Evolutionary conservation across 2,797 vertebrate genomes (phyloP).

Genomic region (Phoxinus dragarum): DNA sequence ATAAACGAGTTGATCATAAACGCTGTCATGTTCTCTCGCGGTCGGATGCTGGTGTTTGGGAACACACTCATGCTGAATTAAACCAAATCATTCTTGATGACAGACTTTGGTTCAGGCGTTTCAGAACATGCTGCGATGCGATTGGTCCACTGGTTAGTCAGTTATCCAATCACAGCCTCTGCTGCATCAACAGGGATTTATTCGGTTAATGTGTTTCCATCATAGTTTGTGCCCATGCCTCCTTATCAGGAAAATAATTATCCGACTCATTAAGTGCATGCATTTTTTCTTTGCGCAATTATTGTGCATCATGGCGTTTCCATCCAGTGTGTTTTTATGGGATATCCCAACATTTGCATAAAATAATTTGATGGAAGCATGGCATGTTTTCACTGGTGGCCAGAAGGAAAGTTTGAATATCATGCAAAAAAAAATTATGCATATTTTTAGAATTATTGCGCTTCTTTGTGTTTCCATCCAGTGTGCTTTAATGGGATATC

Average conservation of each 20-base stretch:
- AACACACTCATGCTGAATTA: neutral
- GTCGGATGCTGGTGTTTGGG: neutral
- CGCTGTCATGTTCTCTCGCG: neutral
- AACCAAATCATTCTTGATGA: too few relatives aligned
- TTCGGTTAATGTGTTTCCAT: neutral
- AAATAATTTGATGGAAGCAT: too few relatives aligned
- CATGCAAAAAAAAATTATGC: neutral
- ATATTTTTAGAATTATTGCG: too few relatives aligned
- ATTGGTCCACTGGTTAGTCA: neutral
- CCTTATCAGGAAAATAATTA: neutral
- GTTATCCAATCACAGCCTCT: neutral
- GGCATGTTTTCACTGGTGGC: neutral
- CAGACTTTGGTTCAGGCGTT: too few relatives aligned
- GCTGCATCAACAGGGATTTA: neutral
- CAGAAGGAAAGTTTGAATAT: neutral
- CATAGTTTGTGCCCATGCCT: neutral
- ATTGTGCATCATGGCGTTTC: too few relatives aligned
- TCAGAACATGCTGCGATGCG: neutral
- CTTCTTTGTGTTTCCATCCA: too few relatives aligned
- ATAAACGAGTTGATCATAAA: too few relatives aligned
- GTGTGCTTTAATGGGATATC: too few relatives aligned
- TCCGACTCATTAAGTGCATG: too few relatives aligned
- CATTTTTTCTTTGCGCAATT: too few relatives aligned
- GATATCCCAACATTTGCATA: too few relatives aligned
- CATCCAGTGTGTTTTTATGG: neutral